A percentile compares a stretch with the other conserved stretches of the same genome.
Conservation (phyloP, 2,113 vertebrate genomes). For the Cebidichthys violaceus region DNA sequence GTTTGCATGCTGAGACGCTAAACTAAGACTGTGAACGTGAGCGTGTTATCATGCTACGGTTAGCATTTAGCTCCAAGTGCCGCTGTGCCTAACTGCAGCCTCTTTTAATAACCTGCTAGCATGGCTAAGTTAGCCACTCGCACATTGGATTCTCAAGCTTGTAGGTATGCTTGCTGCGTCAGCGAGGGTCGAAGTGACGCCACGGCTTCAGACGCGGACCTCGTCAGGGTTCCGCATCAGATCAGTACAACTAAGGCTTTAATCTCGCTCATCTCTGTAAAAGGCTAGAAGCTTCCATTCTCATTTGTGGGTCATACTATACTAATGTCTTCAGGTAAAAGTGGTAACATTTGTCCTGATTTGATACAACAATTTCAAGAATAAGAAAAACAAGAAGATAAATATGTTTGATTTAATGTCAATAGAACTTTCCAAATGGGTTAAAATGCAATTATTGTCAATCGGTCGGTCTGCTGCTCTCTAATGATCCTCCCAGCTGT, state of each 20-base stretch:
- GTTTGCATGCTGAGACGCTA: no score
- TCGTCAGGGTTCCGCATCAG: no score
- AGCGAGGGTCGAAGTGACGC: no score
- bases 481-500: conserved; percentile 53
- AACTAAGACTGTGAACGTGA: background rate
- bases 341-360: background rate
- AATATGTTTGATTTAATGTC: conserved; percentile 4
- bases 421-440: conserved; percentile 30
- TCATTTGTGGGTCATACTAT: background rate
- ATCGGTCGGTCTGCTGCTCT: conserved; percentile 28
- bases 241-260: no score
- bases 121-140: background rate
- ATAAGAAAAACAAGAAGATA: background rate
- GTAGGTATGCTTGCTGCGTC: background rate
- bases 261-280: no score
- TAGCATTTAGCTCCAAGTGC: background rate
- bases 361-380: no score
- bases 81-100: background rate
- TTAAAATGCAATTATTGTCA: conserved; percentile 29
- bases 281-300: no score
- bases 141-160: background rate
- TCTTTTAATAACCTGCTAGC: background rate
- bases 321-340: background rate
- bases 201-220: no score
- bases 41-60: background rate